These are phyloP conservation scores for Ephestia elutella DNA, from an alignment of 1,140 invertebrate species.

Conservation along the genomic window DNA sequence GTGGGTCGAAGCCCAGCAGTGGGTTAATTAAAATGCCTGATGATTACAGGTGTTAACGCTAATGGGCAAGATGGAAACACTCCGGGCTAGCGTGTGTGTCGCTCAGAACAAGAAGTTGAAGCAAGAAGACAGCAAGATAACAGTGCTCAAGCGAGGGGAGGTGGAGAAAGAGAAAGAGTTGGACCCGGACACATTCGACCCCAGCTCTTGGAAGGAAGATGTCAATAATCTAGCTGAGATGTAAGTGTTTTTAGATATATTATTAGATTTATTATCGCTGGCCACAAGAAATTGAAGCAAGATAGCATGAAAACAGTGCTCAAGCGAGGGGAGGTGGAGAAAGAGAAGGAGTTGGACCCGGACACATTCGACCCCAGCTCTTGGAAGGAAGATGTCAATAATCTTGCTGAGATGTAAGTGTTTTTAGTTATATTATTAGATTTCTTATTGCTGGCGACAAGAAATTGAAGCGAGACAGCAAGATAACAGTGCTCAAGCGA, in stretches of 20 bases:
- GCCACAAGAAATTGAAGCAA: conserved; percentile 46
- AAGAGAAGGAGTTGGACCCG: conserved; percentile 30
- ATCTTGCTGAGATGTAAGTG: conserved; percentile 44
- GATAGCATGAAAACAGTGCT: conserved; percentile 55
- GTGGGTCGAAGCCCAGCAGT: too few relatives aligned
- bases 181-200: conserved; percentile 46
- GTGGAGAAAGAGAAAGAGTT: conserved; percentile 28
- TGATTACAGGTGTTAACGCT: conserved; percentile 77
- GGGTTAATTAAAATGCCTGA: too few relatives aligned
- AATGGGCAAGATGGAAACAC: conserved; percentile 78
- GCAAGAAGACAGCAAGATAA: conserved; percentile 51
- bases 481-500: conserved; percentile 56
- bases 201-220: conserved; percentile 47
- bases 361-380: conserved; percentile 41
- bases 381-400: conserved; percentile 53
- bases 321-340: conserved; percentile 46
- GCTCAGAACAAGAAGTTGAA: conserved; percentile 51
- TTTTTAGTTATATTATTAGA: conserved; percentile 6
- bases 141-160: conserved; percentile 53
- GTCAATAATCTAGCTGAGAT: conserved; percentile 45
- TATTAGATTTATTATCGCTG: too few relatives aligned
- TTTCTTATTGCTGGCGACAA: too few relatives aligned
- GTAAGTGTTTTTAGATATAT: conserved; percentile 23
- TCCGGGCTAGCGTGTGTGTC: conserved; percentile 58
- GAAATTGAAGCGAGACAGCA: conserved; percentile 49